Conservation (phyloP, 2,888 invertebrate genomes). For the Adelphocoris suturalis region DNA sequence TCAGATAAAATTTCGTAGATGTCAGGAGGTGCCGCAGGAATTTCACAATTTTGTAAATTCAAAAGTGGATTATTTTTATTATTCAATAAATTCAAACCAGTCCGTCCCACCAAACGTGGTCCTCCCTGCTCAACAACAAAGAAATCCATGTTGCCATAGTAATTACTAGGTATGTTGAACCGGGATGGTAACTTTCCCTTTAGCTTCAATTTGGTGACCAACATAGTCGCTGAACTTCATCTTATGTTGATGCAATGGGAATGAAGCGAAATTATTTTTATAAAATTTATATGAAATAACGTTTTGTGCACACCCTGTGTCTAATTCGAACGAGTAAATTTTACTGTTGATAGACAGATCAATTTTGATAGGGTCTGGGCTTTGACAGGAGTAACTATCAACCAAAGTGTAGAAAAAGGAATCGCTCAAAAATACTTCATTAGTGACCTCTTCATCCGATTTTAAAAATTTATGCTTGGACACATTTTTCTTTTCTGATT, state of each 20-base stretch:
- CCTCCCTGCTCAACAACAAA: constrained; percentile 34
- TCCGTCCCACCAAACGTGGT: constrained; percentile 28
- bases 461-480: too few relatives aligned
- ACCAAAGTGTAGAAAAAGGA: background rate
- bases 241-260: background rate
- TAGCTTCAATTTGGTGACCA: background rate
- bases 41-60: background rate
- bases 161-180: background rate
- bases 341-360: background rate
- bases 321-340: background rate
- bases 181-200: background rate
- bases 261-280: background rate
- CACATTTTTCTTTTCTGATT: too few relatives aligned
- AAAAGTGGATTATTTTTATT: background rate
- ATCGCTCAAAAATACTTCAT: too few relatives aligned
- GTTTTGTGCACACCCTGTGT: background rate
- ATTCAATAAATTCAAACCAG: background rate
- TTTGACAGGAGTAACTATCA: background rate
- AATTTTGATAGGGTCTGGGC: background rate
- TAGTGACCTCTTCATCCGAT: too few relatives aligned
- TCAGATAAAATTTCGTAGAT: background rate
- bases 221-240: background rate
- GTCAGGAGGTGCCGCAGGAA: background rate
- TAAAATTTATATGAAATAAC: constrained; percentile 3
- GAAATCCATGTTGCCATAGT: background rate